Evolutionary conservation across 2,113 vertebrate genomes (phyloP).

Genomic region (Cettia cetti): DNA sequence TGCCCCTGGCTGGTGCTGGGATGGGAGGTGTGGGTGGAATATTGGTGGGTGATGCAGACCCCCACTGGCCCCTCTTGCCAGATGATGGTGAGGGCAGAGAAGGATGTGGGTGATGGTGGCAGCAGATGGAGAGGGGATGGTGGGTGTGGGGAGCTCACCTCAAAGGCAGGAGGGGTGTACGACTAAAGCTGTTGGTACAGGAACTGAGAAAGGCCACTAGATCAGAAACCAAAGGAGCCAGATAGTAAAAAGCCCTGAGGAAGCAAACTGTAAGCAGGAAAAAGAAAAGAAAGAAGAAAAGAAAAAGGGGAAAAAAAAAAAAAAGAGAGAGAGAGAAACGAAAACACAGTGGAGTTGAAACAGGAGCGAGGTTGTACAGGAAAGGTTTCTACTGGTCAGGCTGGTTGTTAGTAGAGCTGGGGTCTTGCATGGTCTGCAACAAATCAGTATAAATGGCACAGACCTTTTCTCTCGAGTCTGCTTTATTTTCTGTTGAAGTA

Average conservation of each 20-base stretch:
- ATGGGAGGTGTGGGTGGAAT: background rate
- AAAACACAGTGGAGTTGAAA: constrained; percentile 69
- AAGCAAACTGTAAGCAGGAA: constrained; percentile 94
- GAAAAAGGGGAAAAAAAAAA: background rate
- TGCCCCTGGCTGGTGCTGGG: background rate
- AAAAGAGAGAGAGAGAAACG: constrained; percentile 52
- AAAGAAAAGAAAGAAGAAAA: constrained; percentile 57
- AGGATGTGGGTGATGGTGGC: constrained; percentile 16
- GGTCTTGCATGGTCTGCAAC: background rate
- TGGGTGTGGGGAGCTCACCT: constrained; percentile 83
- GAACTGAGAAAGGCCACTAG: constrained; percentile 99
- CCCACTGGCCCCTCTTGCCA: background rate
- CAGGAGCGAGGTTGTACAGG: background rate
- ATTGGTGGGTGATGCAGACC: background rate
- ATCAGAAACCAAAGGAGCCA: constrained; percentile 99
- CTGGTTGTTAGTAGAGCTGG: background rate
- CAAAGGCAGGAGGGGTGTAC: constrained; percentile 96
- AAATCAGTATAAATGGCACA: background rate
- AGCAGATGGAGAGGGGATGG: constrained; percentile 36
- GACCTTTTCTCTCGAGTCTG: background rate
- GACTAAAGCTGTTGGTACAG: constrained; percentile 92
- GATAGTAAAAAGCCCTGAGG: constrained; percentile 99
- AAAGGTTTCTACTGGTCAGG: constrained; percentile 44
- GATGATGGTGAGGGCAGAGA: background rate
- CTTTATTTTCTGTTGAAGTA: background rate